These are phyloP conservation scores for Trisateles emortualis DNA, from an alignment of 2,888 invertebrate species.

Conservation along the genomic window DNA sequence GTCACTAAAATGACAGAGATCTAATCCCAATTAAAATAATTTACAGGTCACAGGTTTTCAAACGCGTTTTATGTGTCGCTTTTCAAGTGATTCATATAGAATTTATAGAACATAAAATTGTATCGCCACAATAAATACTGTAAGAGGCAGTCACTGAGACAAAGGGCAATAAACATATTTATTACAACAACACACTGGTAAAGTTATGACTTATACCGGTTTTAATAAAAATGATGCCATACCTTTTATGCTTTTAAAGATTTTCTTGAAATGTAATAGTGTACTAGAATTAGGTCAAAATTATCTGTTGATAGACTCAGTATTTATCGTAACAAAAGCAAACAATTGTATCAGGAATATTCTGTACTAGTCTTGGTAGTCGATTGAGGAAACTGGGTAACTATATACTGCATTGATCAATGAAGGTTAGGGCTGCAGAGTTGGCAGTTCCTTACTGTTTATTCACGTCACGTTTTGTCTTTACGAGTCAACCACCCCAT, in stretches of 20 bases:
- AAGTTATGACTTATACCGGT: conserved; percentile 27
- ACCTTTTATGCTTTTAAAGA: conserved; percentile 8
- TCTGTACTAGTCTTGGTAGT: neutral
- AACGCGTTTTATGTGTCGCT: conserved; percentile 21
- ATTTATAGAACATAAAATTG: conserved; percentile 46
- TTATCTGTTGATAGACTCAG: neutral
- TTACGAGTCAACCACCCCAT: conserved; percentile 13
- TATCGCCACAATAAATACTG: conserved; percentile 48
- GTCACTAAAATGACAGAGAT: neutral
- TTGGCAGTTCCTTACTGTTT: neutral
- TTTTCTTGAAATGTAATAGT: conserved; percentile 11
- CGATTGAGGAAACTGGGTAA: conserved; percentile 8
- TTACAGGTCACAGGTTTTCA: conserved; percentile 6
- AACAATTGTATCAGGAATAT: neutral
- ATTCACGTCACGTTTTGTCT: conserved; percentile 16
- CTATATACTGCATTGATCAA: conserved; percentile 11
- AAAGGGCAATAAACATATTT: conserved; percentile 58
- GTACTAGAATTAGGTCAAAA: neutral
- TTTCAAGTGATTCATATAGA: conserved; percentile 39
- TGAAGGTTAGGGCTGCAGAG: conserved; percentile 2
- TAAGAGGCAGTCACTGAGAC: conserved; percentile 48
- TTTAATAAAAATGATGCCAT: conserved; percentile 23
- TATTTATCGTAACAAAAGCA: neutral
- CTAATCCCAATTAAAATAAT: conserved; percentile 3
- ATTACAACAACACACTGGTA: conserved; percentile 46